A percentile compares a stretch with the other conserved stretches of the same genome.
Conservation (phyloP, 2,113 vertebrate genomes). For the Pedetes capensis region DNA sequence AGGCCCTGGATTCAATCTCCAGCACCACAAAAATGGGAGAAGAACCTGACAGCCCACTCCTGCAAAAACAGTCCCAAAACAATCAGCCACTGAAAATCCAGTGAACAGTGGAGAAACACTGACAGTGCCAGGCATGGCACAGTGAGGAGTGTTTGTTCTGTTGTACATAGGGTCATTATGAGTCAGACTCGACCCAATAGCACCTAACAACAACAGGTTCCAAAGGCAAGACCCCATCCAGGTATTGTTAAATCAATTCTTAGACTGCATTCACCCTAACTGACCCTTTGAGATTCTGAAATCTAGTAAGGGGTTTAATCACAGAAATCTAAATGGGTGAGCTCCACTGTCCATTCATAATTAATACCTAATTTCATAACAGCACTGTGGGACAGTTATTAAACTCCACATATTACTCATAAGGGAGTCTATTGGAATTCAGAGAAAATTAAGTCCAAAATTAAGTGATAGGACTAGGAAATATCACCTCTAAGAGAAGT, state of each 20-base stretch:
- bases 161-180: no score
- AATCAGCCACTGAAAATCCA: no score
- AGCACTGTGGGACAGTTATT: background rate
- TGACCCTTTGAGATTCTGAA: background rate
- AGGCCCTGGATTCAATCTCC: no score
- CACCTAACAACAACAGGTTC: no score
- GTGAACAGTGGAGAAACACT: no score
- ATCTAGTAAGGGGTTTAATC: background rate
- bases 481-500: background rate
- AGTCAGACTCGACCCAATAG: no score
- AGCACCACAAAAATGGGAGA: no score
- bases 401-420: background rate
- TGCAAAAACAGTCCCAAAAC: no score
- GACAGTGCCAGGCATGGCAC: no score
- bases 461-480: background rate
- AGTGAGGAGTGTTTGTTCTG: no score
- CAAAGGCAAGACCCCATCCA: background rate
- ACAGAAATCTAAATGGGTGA: background rate
- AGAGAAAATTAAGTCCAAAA: background rate
- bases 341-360: background rate
- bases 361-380: background rate
- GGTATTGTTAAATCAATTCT: background rate
- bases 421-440: background rate
- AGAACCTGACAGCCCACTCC: no score
- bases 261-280: background rate